Conservation (phyloP, 2,888 invertebrate genomes). For the Andrena marginata region DNA sequence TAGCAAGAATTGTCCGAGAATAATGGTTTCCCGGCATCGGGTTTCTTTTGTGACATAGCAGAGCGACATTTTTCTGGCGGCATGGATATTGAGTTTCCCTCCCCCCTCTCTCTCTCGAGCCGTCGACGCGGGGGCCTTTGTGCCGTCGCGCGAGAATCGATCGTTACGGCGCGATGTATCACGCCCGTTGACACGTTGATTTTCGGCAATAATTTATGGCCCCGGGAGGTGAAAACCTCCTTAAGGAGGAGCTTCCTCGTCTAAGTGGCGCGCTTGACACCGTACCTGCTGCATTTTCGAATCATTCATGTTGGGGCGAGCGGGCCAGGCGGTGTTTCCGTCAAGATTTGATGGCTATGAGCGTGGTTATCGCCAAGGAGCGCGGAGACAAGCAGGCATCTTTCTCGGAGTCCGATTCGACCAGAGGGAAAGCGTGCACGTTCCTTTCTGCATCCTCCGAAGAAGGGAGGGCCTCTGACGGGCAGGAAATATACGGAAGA, state of each 20-base stretch:
- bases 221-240: conserved; percentile 6
- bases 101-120: not conserved
- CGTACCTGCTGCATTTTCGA: not conserved
- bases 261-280: not conserved
- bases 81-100: conserved; percentile 61
- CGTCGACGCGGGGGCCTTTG: conserved; percentile 50
- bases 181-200: conserved; percentile 53
- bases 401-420: not conserved
- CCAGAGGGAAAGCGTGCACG: not conserved
- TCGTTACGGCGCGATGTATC: conserved; percentile 52
- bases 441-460: not conserved
- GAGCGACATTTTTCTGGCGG: conserved; percentile 68
- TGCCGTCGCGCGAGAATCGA: conserved; percentile 53
- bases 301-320: too few species aligned
- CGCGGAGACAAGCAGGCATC: too few species aligned
- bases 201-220: conserved; percentile 56
- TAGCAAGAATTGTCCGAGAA: conserved; percentile 66
- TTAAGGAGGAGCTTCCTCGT: not conserved
- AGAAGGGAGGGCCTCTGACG: not conserved
- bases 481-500: conserved; percentile 44
- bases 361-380: too few species aligned
- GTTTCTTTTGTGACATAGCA: conserved; percentile 69
- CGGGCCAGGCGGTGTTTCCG: too few species aligned
- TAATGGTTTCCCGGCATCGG: conserved; percentile 67
- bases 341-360: too few species aligned